Conservation (phyloP, 2,888 invertebrate genomes). For the Calameuta pallipes region DNA sequence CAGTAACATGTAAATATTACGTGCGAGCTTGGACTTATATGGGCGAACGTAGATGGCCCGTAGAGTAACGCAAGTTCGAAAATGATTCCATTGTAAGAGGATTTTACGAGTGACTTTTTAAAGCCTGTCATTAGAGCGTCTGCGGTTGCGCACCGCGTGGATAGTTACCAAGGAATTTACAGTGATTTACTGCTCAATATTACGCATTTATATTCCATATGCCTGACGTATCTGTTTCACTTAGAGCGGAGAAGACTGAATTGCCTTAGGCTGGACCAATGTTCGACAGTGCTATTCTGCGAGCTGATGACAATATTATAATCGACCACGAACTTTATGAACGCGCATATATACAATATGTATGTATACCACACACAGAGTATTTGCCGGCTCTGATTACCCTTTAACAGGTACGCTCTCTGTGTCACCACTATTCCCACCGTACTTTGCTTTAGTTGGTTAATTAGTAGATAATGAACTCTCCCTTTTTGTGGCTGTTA, state of each 20-base stretch:
- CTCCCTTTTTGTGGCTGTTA: not conserved
- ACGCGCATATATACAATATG: not conserved
- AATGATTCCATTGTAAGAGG: slow-evolving; percentile 62
- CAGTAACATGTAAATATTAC: not conserved
- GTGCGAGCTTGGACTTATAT: not conserved
- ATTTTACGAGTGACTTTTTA: slow-evolving; percentile 63
- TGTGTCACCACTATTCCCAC: not conserved
- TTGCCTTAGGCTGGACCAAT: not conserved
- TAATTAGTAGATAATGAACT: not conserved
- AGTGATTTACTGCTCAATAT: slow-evolving; percentile 63
- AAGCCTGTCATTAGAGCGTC: slow-evolving; percentile 61
- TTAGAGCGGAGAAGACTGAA: slow-evolving; percentile 32
- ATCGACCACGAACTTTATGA: not conserved
- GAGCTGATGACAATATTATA: not conserved
- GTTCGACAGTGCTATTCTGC: not conserved
- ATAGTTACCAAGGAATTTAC: slow-evolving; percentile 42
- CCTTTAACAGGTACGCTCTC: slow-evolving; percentile 1
- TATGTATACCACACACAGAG: slow-evolving; percentile 9
- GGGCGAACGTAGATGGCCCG: not conserved
- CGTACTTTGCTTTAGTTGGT: not conserved
- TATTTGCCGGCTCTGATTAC: slow-evolving; percentile 21
- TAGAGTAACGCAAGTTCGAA: slow-evolving; percentile 18
- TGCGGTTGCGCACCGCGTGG: slow-evolving; percentile 40
- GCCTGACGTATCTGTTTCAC: slow-evolving; percentile 62
- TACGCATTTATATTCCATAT: slow-evolving; percentile 61